Evolutionary conservation across 1,140 invertebrate genomes (phyloP), one percentile per base, ranked within the genome.

Genomic region (Drosophila ficusphila): DNA sequence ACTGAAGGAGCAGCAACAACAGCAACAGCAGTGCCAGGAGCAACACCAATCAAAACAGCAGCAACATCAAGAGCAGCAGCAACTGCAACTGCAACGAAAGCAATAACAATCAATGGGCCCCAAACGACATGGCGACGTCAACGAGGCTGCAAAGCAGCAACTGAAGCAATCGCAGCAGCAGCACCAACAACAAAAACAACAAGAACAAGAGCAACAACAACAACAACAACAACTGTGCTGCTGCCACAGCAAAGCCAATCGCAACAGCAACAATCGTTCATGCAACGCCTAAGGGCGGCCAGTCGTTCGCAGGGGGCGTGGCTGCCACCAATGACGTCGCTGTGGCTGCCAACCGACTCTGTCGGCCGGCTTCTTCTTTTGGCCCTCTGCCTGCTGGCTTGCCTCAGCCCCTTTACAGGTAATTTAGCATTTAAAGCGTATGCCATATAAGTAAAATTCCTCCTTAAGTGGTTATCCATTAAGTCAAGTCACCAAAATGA

Each of bases 361-460:
- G 57, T 72, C 49, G 71, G 56, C 54, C 75, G 82, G 76, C 76
- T 81, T 46, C 76, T 81, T 46, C 56, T 86, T 27, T 53, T 81
- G 46, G 82, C 60, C 34, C 9, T 86, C 36, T 86, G 81, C 64
- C 77, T 86, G 57, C 82, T 86, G 33, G 65, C 68, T 58, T 88
- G 76, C 62, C 68, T 88, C 19, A 74, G 77, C 73, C 72, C 77
- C 54, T 81, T 74, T 57, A 76, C 81, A 86, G 81, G 81, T 86
- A 86, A 86, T 77, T 77, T 77, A 77, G 6, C 48, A 42, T 27
- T 19, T 48, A 42, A 48, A n/a, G n/a, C n/a, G n/a, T n/a, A n/a
- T n/a, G n/a, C n/a, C n/a, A n/a, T n/a, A n/a, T n/a, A n/a, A n/a
- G n/a, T n/a, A n/a, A n/a, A n/a, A n/a, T n/a, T n/a, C n/a, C n/a